These are phyloP conservation scores for Zapus hudsonius DNA, from an alignment of 2,113 vertebrate species.

Conservation along the genomic window DNA sequence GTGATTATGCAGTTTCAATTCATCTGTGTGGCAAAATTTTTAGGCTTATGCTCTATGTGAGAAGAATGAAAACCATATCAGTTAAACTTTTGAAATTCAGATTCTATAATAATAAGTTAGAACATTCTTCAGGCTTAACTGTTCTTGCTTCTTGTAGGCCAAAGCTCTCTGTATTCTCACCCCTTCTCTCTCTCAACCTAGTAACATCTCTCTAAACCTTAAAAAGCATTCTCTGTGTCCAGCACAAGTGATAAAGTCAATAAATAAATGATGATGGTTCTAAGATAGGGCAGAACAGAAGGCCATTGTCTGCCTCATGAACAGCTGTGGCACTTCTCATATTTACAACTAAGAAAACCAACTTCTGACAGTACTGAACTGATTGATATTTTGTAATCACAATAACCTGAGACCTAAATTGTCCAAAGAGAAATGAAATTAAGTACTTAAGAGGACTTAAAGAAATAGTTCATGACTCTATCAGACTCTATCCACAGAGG, in stretches of 20 bases:
- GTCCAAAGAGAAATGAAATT: constrained; percentile 35
- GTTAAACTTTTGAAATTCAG: neutral
- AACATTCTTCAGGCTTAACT: neutral
- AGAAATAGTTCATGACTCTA: neutral
- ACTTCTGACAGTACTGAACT: neutral
- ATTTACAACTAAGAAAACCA: neutral
- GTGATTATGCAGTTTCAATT: neutral
- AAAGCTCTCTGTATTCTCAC: too few relatives aligned
- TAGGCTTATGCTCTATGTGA: neutral
- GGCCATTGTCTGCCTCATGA: neutral
- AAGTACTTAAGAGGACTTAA: neutral
- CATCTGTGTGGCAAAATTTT: neutral
- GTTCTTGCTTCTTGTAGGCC: neutral
- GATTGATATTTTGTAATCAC: neutral
- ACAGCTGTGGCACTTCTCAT: neutral
- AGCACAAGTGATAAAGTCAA: constrained; percentile 12
- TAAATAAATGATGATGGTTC: neutral
- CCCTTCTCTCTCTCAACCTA: too few relatives aligned
- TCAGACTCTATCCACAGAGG: neutral
- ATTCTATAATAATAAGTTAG: neutral
- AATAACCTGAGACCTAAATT: neutral
- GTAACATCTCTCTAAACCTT: too few relatives aligned
- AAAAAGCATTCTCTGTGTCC: neutral
- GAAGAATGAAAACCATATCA: constrained; percentile 5
- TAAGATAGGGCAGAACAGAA: neutral